Percentiles rank a stretch among this genome's conserved stretches.
Evolutionary conservation across 2,113 vertebrate genomes (phyloP).

Genomic region (Arenaria interpres): DNA sequence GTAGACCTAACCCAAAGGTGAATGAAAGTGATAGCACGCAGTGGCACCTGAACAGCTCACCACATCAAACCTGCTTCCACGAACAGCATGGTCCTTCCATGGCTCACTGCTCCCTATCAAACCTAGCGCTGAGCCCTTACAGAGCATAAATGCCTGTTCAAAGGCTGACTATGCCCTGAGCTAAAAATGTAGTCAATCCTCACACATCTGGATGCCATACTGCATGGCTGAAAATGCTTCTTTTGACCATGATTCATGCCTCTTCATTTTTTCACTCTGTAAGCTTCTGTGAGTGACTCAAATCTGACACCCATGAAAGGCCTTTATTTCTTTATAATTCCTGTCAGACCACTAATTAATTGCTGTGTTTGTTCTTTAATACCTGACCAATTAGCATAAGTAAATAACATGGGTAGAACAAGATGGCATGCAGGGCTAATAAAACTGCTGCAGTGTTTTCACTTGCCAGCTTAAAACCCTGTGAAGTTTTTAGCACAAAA

Average conservation of each 20-base stretch:
- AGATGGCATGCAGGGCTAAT: background rate
- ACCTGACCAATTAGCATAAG: slow-evolving; percentile 41
- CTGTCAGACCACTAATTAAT: slow-evolving; percentile 56
- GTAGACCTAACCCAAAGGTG: background rate
- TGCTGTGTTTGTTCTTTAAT: slow-evolving; percentile 46
- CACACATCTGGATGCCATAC: slow-evolving; percentile 28
- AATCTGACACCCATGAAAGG: slow-evolving; percentile 15
- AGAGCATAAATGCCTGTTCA: background rate
- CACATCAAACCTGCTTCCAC: background rate
- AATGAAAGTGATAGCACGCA: background rate
- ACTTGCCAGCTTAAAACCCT: background rate
- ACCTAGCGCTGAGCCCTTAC: background rate
- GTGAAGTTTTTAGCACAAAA: background rate
- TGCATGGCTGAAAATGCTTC: background rate
- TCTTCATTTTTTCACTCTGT: slow-evolving; percentile 19
- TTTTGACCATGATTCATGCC: slow-evolving; percentile 28
- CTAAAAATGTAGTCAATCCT: background rate
- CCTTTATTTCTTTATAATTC: slow-evolving; percentile 43
- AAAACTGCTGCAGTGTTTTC: slow-evolving; percentile 5
- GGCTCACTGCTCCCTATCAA: background rate
- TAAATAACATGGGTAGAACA: slow-evolving; percentile 36
- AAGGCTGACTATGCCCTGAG: background rate
- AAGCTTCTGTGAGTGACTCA: slow-evolving; percentile 38
- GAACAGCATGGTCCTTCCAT: background rate
- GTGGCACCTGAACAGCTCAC: background rate